Evolutionary conservation across 1,140 invertebrate species (phyloP), one percentile per base, ranked within the genome.

Genomic region (Drosophila suzukii): DNA sequence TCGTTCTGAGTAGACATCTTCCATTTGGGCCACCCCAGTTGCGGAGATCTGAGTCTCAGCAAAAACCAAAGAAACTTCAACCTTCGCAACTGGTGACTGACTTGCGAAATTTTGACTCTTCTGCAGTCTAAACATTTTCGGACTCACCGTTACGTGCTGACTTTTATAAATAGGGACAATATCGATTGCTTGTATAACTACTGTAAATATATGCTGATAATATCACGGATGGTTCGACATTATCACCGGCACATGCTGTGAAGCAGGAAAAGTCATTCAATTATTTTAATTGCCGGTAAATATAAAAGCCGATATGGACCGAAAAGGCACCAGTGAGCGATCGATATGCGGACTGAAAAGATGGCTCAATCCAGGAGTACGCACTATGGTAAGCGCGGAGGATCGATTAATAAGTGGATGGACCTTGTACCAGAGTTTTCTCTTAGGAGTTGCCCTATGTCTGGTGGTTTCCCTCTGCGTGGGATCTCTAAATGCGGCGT

Each of bases 281-380:
- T 85, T 86, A 85, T 78, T 65, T 72, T 85, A 85, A 85, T 85
- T 82, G 83, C 46, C 34, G 27, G 38, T 62, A 72, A 72, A 85
- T 85, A 85, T 85, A 85, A 82, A 85, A 86, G 83, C 46, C 27
- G 39, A 63, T 57, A 63, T 60, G 46, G 12, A 20, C 24, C 41
- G 41, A n/a, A n/a, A 51, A 38, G 13, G 27, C 44, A 46, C 70
- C 75, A 85, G 82, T 82, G 55, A 53, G 51, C 68, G 43, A 51
- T 65, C 8, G 62, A 44, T 43, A 38, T 56, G 58, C 51, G 20
- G 24, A 61, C 47, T 43, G 65, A 38, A 15, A 88, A 82, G 57
- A 88, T 88, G 82, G 46, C 43, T 36, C 44, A 63, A 54, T 27
- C n/a, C 20, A 49, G 43, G 60, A 61, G 36, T 36, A 51, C 13